Evolutionary conservation across 2,113 vertebrate species (phyloP).

Genomic region (Pseudorhombus dupliciocellatus): DNA sequence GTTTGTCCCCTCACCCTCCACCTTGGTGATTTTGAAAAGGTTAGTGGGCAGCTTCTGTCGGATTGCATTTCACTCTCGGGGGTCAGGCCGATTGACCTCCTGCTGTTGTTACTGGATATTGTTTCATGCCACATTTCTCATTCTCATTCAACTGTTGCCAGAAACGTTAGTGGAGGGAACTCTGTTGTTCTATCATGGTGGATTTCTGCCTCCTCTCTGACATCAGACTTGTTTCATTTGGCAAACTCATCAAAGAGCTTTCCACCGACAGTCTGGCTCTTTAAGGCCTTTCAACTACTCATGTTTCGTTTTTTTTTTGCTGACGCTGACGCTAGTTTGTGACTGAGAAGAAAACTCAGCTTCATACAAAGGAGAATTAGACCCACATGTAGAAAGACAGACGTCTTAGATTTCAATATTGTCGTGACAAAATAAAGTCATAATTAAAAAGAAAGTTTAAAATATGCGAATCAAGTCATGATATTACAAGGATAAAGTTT

Average conservation of each 20-base stretch:
- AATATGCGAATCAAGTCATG: too few relatives aligned
- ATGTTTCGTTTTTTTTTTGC: conserved; percentile 28
- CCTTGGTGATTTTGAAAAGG: conserved; percentile 29
- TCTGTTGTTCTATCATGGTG: neutral
- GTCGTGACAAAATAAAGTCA: too few relatives aligned
- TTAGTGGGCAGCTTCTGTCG: conserved; percentile 14
- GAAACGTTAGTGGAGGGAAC: neutral
- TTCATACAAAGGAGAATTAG: too few relatives aligned
- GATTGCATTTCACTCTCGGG: neutral
- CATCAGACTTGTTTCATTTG: conserved; percentile 19
- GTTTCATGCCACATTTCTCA: neutral
- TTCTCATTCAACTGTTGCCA: neutral
- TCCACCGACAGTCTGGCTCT: conserved; percentile 40
- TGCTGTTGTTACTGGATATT: neutral
- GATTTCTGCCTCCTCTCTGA: conserved; percentile 13
- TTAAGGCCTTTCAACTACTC: conserved; percentile 25
- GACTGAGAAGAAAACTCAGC: neutral
- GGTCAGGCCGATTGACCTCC: neutral
- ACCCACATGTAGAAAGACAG: too few relatives aligned
- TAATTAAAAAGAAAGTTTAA: too few relatives aligned
- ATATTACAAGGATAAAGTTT: too few relatives aligned
- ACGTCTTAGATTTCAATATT: too few relatives aligned
- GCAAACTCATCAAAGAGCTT: conserved; percentile 27
- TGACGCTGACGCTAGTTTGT: conserved; percentile 20
- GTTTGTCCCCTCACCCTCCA: conserved; percentile 4